Percentiles rank a stretch among this genome's conserved stretches.
Evolutionary conservation across 92 coral and sea anemone species (phyloP).

Genomic region (Epizoanthus scotinus): DNA sequence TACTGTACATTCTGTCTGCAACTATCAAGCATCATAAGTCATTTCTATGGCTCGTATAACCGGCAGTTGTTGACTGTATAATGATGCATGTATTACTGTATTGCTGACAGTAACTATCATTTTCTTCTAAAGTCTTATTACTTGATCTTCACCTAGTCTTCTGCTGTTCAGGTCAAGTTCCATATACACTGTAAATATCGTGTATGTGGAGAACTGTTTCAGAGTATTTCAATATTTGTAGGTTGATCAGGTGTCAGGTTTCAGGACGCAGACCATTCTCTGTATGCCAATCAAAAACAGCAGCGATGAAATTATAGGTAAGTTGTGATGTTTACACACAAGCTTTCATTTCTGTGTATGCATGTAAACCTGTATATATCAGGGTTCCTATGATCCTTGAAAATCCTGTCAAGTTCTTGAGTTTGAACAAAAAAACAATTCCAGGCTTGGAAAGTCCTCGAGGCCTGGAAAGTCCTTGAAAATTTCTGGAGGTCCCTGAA

Average conservation of each 20-base stretch:
- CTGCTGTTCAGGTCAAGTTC: too few species aligned
- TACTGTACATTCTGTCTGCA: too few species aligned
- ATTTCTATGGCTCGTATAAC: not conserved
- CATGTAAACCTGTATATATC: too few species aligned
- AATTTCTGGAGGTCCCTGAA: too few species aligned
- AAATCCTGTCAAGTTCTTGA: too few species aligned
- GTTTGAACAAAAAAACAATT: too few species aligned
- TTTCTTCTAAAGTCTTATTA: not conserved
- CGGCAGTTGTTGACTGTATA: not conserved
- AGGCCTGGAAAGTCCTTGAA: too few species aligned
- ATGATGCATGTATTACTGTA: not conserved
- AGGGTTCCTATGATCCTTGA: too few species aligned
- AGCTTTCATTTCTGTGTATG: too few species aligned
- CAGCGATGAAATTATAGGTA: constrained; percentile 89
- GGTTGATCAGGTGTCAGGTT: constrained; percentile 98
- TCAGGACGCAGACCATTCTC: constrained; percentile 83
- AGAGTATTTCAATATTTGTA: constrained; percentile 14
- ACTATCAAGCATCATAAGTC: too few species aligned
- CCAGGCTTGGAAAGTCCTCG: too few species aligned
- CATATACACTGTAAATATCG: not conserved
- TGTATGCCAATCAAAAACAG: constrained; percentile 99
- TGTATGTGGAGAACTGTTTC: not conserved
- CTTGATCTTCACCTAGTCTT: not conserved
- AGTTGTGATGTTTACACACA: not conserved
- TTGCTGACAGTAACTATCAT: not conserved